These are phyloP conservation scores for Stenotaenia linearis DNA, from an alignment of 2,888 invertebrate genomes.

Conservation along the genomic window DNA sequence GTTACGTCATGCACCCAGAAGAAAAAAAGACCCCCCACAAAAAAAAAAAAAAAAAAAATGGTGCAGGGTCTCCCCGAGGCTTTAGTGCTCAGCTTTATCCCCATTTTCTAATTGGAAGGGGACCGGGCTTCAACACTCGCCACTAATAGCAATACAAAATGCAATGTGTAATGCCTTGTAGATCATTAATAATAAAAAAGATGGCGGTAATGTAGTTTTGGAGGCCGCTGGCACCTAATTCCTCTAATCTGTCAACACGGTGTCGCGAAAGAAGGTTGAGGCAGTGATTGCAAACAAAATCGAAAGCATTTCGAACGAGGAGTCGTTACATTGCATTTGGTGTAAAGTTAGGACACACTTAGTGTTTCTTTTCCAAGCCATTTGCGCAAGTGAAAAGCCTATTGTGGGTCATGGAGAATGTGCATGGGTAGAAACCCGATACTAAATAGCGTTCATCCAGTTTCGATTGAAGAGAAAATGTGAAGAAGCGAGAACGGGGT, in stretches of 20 bases:
- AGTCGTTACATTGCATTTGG: conserved; percentile 9
- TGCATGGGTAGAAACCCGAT: background rate
- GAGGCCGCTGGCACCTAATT: background rate
- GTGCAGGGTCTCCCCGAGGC: background rate
- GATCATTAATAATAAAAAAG: background rate
- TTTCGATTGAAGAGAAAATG: background rate
- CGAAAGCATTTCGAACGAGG: background rate
- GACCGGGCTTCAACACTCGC: background rate
- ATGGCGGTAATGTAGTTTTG: too few species aligned
- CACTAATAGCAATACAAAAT: too few species aligned
- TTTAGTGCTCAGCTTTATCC: background rate
- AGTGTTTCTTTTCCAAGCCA: conserved; percentile 4
- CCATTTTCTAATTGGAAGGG: background rate
- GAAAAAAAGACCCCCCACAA: background rate
- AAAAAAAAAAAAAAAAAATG: background rate
- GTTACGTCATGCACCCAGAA: background rate
- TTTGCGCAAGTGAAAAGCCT: background rate
- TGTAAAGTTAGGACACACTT: background rate
- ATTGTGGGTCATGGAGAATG: background rate
- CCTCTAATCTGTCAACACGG: background rate
- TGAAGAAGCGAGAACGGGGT: background rate
- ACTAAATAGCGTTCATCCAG: background rate
- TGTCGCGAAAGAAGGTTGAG: background rate
- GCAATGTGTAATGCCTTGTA: background rate
- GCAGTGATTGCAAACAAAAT: conserved; percentile 4